Percentiles rank a stretch among this genome's conserved stretches.
phyloP scores from a whole-genome alignment of 1,140 invertebrate species.

The Drosophila prosaltans region DNA sequence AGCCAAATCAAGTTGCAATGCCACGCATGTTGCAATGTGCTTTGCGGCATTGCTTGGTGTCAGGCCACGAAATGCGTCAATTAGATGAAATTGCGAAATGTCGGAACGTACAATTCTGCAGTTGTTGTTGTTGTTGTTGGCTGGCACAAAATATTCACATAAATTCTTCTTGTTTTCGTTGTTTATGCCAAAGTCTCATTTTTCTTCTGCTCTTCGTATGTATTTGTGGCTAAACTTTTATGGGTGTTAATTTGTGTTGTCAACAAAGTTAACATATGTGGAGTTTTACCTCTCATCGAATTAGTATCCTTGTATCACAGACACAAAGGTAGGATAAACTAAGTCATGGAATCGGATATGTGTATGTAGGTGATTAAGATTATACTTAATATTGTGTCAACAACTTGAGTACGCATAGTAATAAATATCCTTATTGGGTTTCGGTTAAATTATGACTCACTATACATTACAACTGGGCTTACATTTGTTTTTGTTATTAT shows the following conservation, averaged over 20 bases:
- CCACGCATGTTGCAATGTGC: slow-evolving; percentile 39
- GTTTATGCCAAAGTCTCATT: slow-evolving; percentile 51
- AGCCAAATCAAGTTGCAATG: slow-evolving; percentile 62
- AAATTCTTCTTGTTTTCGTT: slow-evolving; percentile 63
- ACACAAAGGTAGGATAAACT: neutral
- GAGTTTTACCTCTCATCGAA: slow-evolving; percentile 14
- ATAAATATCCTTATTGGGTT: neutral
- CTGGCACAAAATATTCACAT: slow-evolving; percentile 61
- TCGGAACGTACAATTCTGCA: slow-evolving; percentile 53
- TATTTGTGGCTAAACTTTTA: slow-evolving; percentile 65
- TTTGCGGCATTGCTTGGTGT: slow-evolving; percentile 51
- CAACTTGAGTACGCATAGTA: neutral
- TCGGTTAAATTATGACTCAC: neutral
- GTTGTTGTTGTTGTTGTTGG: slow-evolving; percentile 5
- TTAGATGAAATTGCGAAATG: slow-evolving; percentile 77
- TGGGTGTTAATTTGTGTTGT: slow-evolving; percentile 80
- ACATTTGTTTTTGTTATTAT: too few species aligned
- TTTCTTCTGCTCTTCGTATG: slow-evolving; percentile 36
- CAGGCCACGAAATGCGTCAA: slow-evolving; percentile 79
- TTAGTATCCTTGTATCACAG: neutral
- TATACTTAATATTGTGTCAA: neutral
- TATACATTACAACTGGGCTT: too few species aligned
- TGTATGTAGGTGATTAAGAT: slow-evolving; percentile 22
- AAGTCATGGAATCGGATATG: slow-evolving; percentile 14
- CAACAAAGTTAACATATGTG: slow-evolving; percentile 72